Base-by-base conservation (phyloP, 2,888 invertebrate genomes). In the Branchellion lobata region DNA sequence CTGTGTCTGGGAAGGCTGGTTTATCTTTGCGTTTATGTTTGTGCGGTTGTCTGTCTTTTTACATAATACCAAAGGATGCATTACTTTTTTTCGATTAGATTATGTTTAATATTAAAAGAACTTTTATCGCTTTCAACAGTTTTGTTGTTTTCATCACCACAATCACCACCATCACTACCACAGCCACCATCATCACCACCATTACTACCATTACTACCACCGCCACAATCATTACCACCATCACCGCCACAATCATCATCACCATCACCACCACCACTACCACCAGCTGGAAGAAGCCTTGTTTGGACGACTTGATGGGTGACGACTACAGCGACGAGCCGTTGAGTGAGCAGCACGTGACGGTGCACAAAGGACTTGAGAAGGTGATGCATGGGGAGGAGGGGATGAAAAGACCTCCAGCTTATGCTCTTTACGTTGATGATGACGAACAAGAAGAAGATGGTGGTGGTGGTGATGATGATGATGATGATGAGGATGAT, bases 201-300 rank as follows among this genome's bases (percentile, higher is more conserved):
- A 34, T 27, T 27, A 71, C 11, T 14, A 71, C 27, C 24, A 71
- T 71, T 21, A 71, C 11, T 8, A 27, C 8, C 3, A 29, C 18
- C 21, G 21, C 36, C 31, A 40, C 18, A 14, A 31, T 73, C 24
- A 33, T 40, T 8, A 21, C 21, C 31, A 27, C 3, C 40, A 27
- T 76, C 18, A 31, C 51, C 27, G 1, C 21, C 79, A 87, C 27
- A 31, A 33, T 71, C n/a, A 29, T 36, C 21, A 40, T 73, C 31
- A 40, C 18, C 11, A 31, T 73, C 24, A 33, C 11, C 47, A 47
- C 21, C 31, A 27, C 3, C 40, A 27, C 57, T n/a, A 31, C 51
- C 27, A 1, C 21, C 79, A 87, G 87, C 68, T 87, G 85, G 84
- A 84, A 81, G 36, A 87, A 86, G 80, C 85, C 86, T 0, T 82